Base-by-base conservation (phyloP, 2,888 invertebrate species). In the Epinotia ramella region DNA sequence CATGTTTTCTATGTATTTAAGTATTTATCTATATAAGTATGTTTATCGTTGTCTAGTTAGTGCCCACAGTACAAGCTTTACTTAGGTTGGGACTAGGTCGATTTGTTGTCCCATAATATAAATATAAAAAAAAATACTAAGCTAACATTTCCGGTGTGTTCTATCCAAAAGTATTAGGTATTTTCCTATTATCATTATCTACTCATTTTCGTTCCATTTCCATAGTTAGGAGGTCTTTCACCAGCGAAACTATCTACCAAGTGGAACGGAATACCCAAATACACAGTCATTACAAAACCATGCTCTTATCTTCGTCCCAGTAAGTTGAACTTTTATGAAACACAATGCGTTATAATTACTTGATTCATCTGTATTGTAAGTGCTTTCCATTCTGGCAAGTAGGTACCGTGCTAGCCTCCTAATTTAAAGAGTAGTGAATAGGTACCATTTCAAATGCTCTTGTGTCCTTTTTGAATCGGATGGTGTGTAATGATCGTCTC, bases 401-500 rank as follows among this genome's bases (percentile, higher is more conserved):
- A n/a, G n/a, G n/a, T 69, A 59, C 69, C 9, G 46, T 46, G 24
- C 16, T 57, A 16, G n/a, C 13, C 44, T 59, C n/a, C 24, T 3
- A 24, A 5, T 59, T 69, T 59, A 46, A 28, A 60, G 46, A 24
- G 24, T 24, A 6, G 44, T 60, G 46, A 24, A 46, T n/a, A 6
- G 1, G 1, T 59, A n/a, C 12, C 16, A n/a, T 60, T 44, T 24
- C 20, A 2, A 1, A 46, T 40, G 24, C n/a, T 46, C 28, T 60
- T 60, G 12, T 46, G 44, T 12, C n/a, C n/a, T 69, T 68, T 69
- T 46, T 24, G 4, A 7, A 12, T 46, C n/a, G 20, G 59, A 65
- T 6, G 18, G 53, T 56, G 33, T 53, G 75, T 71, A 70, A 70
- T 69, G 71, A 59, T 40, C 77, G 81, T 80, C 59, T 46, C 81